Percentiles rank a stretch among this genome's conserved stretches.
Evolutionary conservation across 2,888 invertebrate species (phyloP).

Genomic region (Himalopsyche kuldschensis): DNA sequence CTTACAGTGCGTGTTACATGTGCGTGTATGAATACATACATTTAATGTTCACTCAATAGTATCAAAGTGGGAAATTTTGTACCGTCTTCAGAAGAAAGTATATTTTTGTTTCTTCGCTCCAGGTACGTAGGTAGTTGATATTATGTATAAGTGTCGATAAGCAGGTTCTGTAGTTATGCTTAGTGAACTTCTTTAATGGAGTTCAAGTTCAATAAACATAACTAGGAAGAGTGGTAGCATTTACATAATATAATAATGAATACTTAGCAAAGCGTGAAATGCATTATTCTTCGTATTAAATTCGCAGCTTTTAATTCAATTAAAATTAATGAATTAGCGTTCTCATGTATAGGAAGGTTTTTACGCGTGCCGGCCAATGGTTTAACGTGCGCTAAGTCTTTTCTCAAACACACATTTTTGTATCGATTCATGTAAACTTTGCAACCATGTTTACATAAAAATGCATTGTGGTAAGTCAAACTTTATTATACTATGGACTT

Average conservation of each 20-base stretch:
- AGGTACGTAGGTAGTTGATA: not conserved
- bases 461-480: too few species aligned
- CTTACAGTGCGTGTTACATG: not conserved
- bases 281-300: not conserved
- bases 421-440: too few species aligned
- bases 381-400: too few species aligned
- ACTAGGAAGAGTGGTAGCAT: not conserved
- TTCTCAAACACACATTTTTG: too few species aligned
- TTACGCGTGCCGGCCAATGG: too few species aligned
- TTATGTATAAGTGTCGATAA: not conserved
- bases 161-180: not conserved
- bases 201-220: not conserved
- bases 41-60: not conserved
- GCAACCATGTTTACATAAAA: too few species aligned
- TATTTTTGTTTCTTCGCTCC: not conserved
- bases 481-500: too few species aligned
- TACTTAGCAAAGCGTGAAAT: not conserved
- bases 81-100: not conserved
- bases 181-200: not conserved
- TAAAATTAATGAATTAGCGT: not conserved
- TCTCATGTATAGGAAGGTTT: too few species aligned
- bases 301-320: not conserved
- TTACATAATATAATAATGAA: not conserved
- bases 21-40: not conserved
- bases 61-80: not conserved